Evolutionary conservation across 2,888 invertebrate genomes (phyloP), one percentile per base, ranked within the genome.

Genomic region (Agrochola macilenta): DNA sequence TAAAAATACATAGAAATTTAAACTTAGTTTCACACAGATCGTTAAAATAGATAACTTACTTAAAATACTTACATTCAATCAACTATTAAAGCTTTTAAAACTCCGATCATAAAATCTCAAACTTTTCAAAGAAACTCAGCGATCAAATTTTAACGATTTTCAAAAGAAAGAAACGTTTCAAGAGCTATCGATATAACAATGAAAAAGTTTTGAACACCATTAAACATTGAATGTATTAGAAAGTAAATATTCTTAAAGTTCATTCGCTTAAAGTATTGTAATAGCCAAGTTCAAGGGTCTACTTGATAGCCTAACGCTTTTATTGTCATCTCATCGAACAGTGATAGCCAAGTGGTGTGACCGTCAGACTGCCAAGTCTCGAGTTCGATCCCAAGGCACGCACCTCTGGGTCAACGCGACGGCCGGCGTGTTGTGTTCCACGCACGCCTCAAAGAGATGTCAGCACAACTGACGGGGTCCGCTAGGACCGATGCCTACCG

Each of bases 121-220:
- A 39, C 68, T 78, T 72, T 20, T 26, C 35, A 76, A 39, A 79
- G 58, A 57, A 60, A 72, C 71, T 64, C 12, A 5, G 46, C 69
- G 78, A 81, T 82, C 57, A 65, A 83, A 74, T 70, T 76, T 73
- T 63, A 69, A 72, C 71, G 68, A 58, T 83, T 72, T 58, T 78
- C 70, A 79, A 39, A 86, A 76, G 63, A 75, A 81, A 69, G 64
- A 75, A 83, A 81, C 65, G 23, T 80, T 79, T 39, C 26, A 54
- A 81, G 63, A 63, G 63, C 74, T 68, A 73, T 87, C 73, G 70
- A 78, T 84, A 71, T 76, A 74, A 76, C 74, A 81, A 76, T 74
- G 72, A 58, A 76, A 84, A 82, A 73, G 77, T 87, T 86, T 72
- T 39, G n/a, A 69, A 73, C 7, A 66, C 80, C 75, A 82, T 87